A percentile compares a stretch with the other conserved stretches of the same genome.
Evolutionary conservation across 2,113 vertebrate species (phyloP).

Genomic region (Tretioscincus oriximinensis): DNA sequence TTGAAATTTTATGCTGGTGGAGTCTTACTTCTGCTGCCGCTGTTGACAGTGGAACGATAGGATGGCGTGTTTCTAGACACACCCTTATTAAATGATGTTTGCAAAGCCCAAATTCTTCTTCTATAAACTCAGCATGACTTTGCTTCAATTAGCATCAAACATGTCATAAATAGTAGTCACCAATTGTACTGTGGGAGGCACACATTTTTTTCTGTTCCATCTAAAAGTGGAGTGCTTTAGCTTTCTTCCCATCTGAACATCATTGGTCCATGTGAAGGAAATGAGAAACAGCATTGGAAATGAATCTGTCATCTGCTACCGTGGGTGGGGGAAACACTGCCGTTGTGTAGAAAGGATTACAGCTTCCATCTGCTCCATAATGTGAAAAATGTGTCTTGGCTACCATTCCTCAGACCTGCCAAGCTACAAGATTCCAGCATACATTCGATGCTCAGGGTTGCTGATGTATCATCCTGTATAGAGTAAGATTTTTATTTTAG

Average conservation of each 20-base stretch:
- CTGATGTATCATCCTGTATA: conserved; percentile 55
- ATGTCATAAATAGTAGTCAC: not conserved
- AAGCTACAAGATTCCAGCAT: conserved; percentile 50
- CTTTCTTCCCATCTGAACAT: conserved; percentile 33
- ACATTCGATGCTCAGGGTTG: conserved; percentile 57
- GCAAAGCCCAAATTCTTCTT: not conserved
- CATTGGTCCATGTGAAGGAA: conserved; percentile 59
- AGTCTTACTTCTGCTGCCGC: too few relatives aligned
- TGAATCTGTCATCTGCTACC: conserved; percentile 71
- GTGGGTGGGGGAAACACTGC: conserved; percentile 62
- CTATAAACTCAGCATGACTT: not conserved
- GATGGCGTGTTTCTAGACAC: too few relatives aligned
- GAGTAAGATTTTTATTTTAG: not conserved
- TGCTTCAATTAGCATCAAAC: not conserved
- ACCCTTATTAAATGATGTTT: not conserved
- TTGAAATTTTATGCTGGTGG: too few relatives aligned
- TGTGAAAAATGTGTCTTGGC: conserved; percentile 68
- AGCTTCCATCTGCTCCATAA: conserved; percentile 77
- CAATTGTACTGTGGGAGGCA: not conserved
- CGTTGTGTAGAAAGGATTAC: conserved; percentile 65
- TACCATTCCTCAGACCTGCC: conserved; percentile 36
- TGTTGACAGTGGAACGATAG: too few relatives aligned
- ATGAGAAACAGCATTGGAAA: conserved; percentile 63
- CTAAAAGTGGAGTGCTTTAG: conserved; percentile 23
- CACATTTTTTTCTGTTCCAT: not conserved